A percentile compares a stretch with the other conserved stretches of the same genome.
These are phyloP conservation scores for Epinephelus coioides DNA, from an alignment of 2,797 vertebrate species.

Conservation along the genomic window DNA sequence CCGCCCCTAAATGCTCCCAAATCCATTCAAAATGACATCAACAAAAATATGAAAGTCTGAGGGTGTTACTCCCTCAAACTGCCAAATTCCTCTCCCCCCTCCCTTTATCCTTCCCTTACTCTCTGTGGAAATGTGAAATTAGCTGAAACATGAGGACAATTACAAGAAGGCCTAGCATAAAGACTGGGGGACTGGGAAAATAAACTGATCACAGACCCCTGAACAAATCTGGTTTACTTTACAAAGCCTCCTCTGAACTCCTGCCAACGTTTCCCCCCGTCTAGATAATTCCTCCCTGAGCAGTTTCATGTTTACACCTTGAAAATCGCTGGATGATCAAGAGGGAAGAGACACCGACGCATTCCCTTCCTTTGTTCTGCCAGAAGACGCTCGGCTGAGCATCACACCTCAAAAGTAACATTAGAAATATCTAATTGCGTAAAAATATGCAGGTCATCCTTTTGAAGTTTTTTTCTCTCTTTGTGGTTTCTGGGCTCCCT, in stretches of 20 bases:
- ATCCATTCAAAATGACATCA: constrained; percentile 66
- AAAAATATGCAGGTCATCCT: constrained; percentile 77
- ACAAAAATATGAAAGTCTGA: constrained; percentile 59
- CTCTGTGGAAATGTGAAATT: constrained; percentile 84
- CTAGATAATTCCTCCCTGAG: constrained; percentile 77
- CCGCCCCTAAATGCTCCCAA: constrained; percentile 42
- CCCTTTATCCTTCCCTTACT: constrained; percentile 52
- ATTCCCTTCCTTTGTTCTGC: constrained; percentile 79
- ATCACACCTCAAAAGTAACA: constrained; percentile 83
- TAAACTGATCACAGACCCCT: constrained; percentile 81
- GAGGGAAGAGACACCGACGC: constrained; percentile 59
- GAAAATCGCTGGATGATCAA: constrained; percentile 77
- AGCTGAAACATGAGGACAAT: constrained; percentile 85
- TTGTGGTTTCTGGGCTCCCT: constrained; percentile 41
- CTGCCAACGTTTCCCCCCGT: constrained; percentile 76
- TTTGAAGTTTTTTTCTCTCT: constrained; percentile 71
- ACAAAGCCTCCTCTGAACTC: constrained; percentile 84
- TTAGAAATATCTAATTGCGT: constrained; percentile 79
- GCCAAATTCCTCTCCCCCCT: constrained; percentile 66
- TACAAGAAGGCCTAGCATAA: constrained; percentile 78
- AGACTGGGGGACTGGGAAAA: constrained; percentile 80
- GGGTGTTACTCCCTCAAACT: constrained; percentile 60
- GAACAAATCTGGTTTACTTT: constrained; percentile 86
- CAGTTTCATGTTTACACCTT: constrained; percentile 84
- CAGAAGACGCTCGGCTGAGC: constrained; percentile 69